phyloP scores from a whole-genome alignment of 2,888 invertebrate genomes.

The Rotaria magnacalcarata region DNA sequence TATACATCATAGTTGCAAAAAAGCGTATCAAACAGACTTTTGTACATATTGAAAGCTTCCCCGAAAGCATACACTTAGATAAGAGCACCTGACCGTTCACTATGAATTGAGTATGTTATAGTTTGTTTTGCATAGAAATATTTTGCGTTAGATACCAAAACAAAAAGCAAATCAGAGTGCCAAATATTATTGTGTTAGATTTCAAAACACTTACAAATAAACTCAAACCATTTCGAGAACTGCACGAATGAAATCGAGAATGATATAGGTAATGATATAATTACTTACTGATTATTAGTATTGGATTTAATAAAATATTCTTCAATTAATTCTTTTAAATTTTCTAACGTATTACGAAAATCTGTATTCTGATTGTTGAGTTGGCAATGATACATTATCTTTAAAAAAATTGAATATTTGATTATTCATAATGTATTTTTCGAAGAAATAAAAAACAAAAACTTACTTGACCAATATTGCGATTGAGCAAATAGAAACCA shows the following conservation, averaged over 20 bases:
- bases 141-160: not conserved
- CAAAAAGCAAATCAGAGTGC: not conserved
- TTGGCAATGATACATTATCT: constrained; percentile 27
- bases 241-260: not conserved
- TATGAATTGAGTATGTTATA: no score
- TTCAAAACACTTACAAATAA: not conserved
- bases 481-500: not conserved
- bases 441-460: no score
- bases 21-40: no score
- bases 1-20: no score
- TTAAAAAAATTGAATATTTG: not conserved
- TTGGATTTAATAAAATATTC: not conserved
- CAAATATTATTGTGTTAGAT: not conserved
- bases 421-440: not conserved
- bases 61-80: no score
- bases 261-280: not conserved
- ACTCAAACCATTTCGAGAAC: not conserved
- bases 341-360: constrained; percentile 23
- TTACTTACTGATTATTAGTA: not conserved
- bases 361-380: not conserved
- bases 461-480: constrained; percentile 19
- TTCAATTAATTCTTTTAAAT: not conserved
- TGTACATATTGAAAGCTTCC: no score
- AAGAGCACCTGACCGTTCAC: no score
- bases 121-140: not conserved